Conservation (phyloP, 2,797 vertebrate species). For the Gobio occitaniae region DNA sequence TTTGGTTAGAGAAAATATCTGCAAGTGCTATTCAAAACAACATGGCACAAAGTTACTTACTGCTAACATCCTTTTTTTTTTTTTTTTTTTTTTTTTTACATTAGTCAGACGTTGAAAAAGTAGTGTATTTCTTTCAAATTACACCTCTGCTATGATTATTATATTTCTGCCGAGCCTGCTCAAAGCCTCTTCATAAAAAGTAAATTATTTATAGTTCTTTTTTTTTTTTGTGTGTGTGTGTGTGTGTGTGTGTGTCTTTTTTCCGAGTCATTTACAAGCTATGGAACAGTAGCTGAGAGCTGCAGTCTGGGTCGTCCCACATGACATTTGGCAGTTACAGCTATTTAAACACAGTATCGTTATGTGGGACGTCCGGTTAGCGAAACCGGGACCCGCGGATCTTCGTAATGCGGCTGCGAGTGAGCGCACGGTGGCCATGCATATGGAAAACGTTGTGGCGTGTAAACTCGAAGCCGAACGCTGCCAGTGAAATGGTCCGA, state of each 20-base stretch:
- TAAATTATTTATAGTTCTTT: slow-evolving; percentile 82
- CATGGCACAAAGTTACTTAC: slow-evolving; percentile 93
- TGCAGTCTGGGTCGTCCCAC: slow-evolving; percentile 77
- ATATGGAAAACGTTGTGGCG: slow-evolving; percentile 68
- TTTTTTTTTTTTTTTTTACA: slow-evolving; percentile 58
- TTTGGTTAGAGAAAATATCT: slow-evolving; percentile 93
- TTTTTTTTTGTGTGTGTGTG: neutral
- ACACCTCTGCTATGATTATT: slow-evolving; percentile 84
- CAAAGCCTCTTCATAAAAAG: slow-evolving; percentile 88
- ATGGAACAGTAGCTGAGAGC: slow-evolving; percentile 83
- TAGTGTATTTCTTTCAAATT: slow-evolving; percentile 83
- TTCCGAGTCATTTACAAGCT: slow-evolving; percentile 82
- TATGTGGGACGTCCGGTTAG: slow-evolving; percentile 63
- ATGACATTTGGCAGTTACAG: slow-evolving; percentile 85
- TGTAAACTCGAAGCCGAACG: slow-evolving; percentile 49
- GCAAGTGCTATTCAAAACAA: slow-evolving; percentile 87
- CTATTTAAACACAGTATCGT: slow-evolving; percentile 81
- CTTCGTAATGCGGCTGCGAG: slow-evolving; percentile 63
- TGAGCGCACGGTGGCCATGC: slow-evolving; percentile 60
- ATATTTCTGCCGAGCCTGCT: slow-evolving; percentile 95
- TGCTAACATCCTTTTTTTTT: slow-evolving; percentile 75
- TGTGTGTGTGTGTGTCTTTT: slow-evolving; percentile 21
- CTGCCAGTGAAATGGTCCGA: slow-evolving; percentile 67
- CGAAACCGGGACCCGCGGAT: neutral
- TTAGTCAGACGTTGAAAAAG: slow-evolving; percentile 81